Percentiles rank a stretch among this genome's conserved stretches.
These are phyloP conservation scores for Rattus rattus DNA, from an alignment of 2,113 vertebrate genomes.

Conservation along the genomic window DNA sequence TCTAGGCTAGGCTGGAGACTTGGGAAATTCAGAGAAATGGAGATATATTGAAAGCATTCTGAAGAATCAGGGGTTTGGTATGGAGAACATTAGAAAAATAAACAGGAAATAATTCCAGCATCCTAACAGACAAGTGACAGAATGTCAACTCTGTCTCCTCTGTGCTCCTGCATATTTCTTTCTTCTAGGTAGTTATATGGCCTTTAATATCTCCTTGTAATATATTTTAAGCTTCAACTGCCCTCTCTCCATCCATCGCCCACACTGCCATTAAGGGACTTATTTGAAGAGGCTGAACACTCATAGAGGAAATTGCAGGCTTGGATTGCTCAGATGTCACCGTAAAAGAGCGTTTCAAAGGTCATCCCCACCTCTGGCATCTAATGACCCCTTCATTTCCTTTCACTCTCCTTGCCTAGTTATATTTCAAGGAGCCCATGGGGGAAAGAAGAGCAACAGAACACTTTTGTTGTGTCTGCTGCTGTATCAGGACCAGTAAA, in stretches of 20 bases:
- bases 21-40: constrained; percentile 18
- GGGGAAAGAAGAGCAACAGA: not conserved
- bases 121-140: constrained; percentile 9
- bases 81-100: not conserved
- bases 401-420: not conserved
- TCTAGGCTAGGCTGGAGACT: not conserved
- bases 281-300: constrained; percentile 62
- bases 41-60: not conserved
- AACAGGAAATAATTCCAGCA: not conserved
- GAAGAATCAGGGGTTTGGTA: not conserved
- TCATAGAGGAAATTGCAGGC: constrained; percentile 72
- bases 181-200: not conserved
- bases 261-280: constrained; percentile 71
- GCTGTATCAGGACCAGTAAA: not conserved
- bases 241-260: constrained; percentile 66
- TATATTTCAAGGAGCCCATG: not conserved
- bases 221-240: constrained; percentile 76
- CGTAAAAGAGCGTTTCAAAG: constrained; percentile 62
- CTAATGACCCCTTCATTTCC: constrained; percentile 46
- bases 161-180: not conserved
- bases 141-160: not conserved
- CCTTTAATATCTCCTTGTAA: constrained; percentile 68
- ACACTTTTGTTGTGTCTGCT: constrained; percentile 20
- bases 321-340: constrained; percentile 67
- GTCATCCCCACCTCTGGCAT: not conserved